A percentile compares a stretch with the other conserved stretches of the same genome.
phyloP scores from a whole-genome alignment of 2,113 vertebrate genomes.

The Triplophysa dalaica region DNA sequence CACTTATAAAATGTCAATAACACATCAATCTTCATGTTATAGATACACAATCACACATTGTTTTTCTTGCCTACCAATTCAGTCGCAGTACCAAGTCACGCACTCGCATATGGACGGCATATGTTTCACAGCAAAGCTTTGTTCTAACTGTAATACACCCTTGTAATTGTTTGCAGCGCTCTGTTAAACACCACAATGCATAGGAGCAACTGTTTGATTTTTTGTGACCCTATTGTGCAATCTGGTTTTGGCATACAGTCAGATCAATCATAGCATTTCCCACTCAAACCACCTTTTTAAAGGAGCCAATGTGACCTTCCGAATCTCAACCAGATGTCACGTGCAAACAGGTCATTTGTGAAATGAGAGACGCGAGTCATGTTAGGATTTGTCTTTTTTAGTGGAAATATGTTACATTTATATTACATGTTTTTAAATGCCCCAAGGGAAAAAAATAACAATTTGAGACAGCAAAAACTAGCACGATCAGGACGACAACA shows the following conservation, averaged over 20 bases:
- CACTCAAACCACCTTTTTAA: background rate
- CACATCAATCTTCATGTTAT: background rate
- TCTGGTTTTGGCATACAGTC: background rate
- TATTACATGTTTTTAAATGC: constrained; percentile 80
- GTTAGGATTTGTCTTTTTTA: constrained; percentile 70
- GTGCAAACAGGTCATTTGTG: background rate
- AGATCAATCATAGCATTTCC: background rate
- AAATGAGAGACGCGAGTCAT: constrained; percentile 47
- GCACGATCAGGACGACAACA: constrained; percentile 68
- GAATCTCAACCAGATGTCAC: background rate
- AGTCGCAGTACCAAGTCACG: background rate
- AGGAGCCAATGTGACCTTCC: background rate
- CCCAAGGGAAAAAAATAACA: constrained; percentile 61
- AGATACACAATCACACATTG: background rate
- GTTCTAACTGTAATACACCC: background rate
- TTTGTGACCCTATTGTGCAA: background rate
- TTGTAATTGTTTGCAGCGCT: constrained; percentile 19
- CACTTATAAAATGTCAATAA: too few species aligned
- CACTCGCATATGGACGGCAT: constrained; percentile 13
- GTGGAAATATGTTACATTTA: constrained; percentile 83
- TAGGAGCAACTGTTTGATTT: background rate
- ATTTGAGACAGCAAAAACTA: constrained; percentile 70
- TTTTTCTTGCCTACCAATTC: background rate
- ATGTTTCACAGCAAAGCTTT: constrained; percentile 7
- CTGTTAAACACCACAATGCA: background rate